Base-by-base conservation (phyloP, 2,888 invertebrate species). In the Troides helena region DNA sequence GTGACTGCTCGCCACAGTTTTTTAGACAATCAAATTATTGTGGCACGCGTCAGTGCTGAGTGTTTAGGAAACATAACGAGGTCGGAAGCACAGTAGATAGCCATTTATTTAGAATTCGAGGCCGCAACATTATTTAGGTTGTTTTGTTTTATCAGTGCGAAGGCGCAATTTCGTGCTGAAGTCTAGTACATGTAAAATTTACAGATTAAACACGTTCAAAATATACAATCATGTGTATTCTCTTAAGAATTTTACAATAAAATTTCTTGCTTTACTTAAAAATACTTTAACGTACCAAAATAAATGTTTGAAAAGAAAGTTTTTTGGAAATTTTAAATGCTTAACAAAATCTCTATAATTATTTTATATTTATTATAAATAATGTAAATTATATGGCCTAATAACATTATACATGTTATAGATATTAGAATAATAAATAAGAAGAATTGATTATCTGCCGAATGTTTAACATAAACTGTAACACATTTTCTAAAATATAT, bases 81-180 rank as follows among this genome's bases (percentile, higher is more conserved):
- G 92, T 91, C 92, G 92, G 92, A 92, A 89, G 84, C 87, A 80
- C 82, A 74, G 80, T 86, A 88, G 91, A 92, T 91, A 92, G 87
- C 78, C 81, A 81, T 85, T 86, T 90, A 92, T 92, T 90, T 91
- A 89, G 91, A 89, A 87, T 90, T 89, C 90, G 92, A 92, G 92
- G 92, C 81, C 91, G 80, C 80, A 71, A 78, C 82, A 84, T 85
- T 89, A 91, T 92, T 92, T 90, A 86, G 90, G 89, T 91, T 92
- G 90, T 90, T 90, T 90, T 90, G 88, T 88, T 88, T 91, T 92
- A 92, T 92, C 92, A 90, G 87, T 85, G 84, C 86, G 86, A 90
- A 90, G 89, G 90, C 89, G 88, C 86, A 87, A 86, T 89, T 90
- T 88, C 84, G 85, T 81, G 75, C 78, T 82, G 81, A 80, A 79